Evolutionary conservation across 2,113 vertebrate genomes (phyloP), one percentile per base, ranked within the genome.

Genomic region (Petromus typicus): DNA sequence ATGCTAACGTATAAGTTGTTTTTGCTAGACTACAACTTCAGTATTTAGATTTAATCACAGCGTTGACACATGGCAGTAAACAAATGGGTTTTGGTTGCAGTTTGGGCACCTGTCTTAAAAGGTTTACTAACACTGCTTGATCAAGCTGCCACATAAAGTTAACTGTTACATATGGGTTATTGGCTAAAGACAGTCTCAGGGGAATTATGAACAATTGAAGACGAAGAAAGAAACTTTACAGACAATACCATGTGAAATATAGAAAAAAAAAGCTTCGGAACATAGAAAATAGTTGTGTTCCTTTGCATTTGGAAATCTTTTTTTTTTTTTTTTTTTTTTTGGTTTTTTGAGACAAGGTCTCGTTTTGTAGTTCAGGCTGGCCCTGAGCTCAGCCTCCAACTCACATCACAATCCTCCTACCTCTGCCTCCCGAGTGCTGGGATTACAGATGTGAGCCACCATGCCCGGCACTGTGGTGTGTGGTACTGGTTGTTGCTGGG

Each of bases 221-320:
- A 86, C 32, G 64, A 11, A 85, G 64, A 11, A 85, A 87, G 56
- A 93, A 91, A 73, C 37, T 92, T 86, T 80, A 85, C 9, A 82
- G 48, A 86, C 2, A 75, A 75, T 75, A 59, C 69, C 86, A 71
- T 22, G 13, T 23, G 20, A 94, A 95, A 86, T 27, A 69, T 22
- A 78, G 1, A 7, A 11, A 43, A 11, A 64, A 93, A 57, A 43
- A 20, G 48, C 7, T 56, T 78, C 16, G 37, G 23, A 92, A 79
- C 22, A 22, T 64, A 79, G 16, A 85, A 56, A 30, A 90, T 23
- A 75, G 69, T 48, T 12, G 22, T 6, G 27, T 86, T 69, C 91
- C 43, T 92, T 91, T 81, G 54, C 22, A 91, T 64, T 64, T 85
- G 43, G 40, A 78, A 79, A 89, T 17, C 34, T n/a, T 64, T n/a